Evolutionary conservation across 1,140 invertebrate species (phyloP).

Genomic region (Belonocnema kinseyi): DNA sequence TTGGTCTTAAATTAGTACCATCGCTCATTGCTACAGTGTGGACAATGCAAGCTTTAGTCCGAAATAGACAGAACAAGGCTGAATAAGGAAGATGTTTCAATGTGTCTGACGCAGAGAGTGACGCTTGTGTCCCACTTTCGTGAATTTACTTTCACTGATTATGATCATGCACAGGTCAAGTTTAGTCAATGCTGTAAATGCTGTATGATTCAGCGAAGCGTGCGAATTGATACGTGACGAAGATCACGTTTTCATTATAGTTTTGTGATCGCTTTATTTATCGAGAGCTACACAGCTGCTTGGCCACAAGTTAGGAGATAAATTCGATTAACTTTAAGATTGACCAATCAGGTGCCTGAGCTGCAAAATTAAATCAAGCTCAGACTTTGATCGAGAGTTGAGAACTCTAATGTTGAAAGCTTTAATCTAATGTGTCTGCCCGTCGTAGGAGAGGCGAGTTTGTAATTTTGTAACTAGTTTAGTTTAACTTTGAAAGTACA

Average conservation of each 20-base stretch:
- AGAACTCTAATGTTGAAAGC: constrained; percentile 27
- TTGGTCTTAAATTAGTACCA: too few relatives aligned
- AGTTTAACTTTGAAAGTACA: constrained; percentile 24
- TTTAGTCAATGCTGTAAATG: constrained; percentile 9
- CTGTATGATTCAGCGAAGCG: neutral
- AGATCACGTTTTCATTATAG: neutral
- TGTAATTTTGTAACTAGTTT: constrained; percentile 28
- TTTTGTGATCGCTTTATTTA: neutral
- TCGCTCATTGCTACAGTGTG: too few relatives aligned
- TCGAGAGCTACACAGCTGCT: neutral
- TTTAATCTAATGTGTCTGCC: constrained; percentile 23
- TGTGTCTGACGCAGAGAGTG: constrained; percentile 11
- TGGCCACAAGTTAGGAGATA: neutral
- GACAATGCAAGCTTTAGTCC: too few relatives aligned
- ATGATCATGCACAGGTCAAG: constrained; percentile 3
- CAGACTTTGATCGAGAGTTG: constrained; percentile 19
- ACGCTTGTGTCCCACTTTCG: constrained; percentile 7
- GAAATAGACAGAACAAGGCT: neutral
- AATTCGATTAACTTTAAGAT: neutral
- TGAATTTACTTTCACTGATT: constrained; percentile 18
- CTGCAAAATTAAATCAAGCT: constrained; percentile 1
- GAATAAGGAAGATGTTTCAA: neutral
- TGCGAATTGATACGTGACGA: constrained; percentile 2
- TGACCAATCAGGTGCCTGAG: constrained; percentile 4
- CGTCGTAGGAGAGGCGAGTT: constrained; percentile 16